phyloP scores from a whole-genome alignment of 2,113 vertebrate species.

The Tor tambroides region DNA sequence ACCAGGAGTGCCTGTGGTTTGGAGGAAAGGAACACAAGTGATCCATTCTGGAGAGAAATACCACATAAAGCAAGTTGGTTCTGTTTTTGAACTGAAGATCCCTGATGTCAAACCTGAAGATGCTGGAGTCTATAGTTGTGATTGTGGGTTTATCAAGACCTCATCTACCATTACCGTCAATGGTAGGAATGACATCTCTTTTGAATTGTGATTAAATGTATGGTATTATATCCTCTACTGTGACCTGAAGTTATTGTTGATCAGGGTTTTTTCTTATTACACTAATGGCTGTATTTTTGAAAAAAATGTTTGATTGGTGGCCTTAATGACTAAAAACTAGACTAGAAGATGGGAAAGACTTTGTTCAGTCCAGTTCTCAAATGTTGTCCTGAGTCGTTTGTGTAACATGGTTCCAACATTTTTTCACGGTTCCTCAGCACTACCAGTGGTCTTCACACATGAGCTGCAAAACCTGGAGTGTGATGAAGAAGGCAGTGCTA shows the following conservation, averaged over 20 bases:
- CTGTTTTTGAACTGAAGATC: constrained; percentile 66
- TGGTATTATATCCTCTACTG: background rate
- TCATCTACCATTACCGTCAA: constrained; percentile 67
- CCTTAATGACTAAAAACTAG: background rate
- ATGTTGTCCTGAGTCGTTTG: background rate
- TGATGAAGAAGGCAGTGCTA: constrained; percentile 74
- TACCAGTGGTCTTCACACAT: constrained; percentile 71
- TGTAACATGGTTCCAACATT: background rate
- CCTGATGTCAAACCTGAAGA: constrained; percentile 61
- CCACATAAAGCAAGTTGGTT: constrained; percentile 72
- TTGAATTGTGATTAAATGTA: background rate
- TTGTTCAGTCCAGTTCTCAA: background rate
- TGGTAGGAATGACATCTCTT: constrained; percentile 74
- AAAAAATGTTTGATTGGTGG: background rate
- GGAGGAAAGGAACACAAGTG: constrained; percentile 75
- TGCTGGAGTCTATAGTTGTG: constrained; percentile 57
- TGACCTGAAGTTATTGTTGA: background rate
- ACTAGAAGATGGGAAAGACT: background rate
- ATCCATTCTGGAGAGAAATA: constrained; percentile 82
- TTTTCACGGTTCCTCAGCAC: constrained; percentile 61
- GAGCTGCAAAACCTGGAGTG: constrained; percentile 74
- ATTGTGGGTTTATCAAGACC: constrained; percentile 52
- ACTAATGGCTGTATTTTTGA: background rate
- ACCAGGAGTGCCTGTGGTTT: constrained; percentile 76
- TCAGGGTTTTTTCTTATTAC: constrained; percentile 9